Percentiles rank a stretch among this genome's conserved stretches.
phyloP scores from a whole-genome alignment of 2,888 invertebrate species.

The Serrognathus titanus region DNA sequence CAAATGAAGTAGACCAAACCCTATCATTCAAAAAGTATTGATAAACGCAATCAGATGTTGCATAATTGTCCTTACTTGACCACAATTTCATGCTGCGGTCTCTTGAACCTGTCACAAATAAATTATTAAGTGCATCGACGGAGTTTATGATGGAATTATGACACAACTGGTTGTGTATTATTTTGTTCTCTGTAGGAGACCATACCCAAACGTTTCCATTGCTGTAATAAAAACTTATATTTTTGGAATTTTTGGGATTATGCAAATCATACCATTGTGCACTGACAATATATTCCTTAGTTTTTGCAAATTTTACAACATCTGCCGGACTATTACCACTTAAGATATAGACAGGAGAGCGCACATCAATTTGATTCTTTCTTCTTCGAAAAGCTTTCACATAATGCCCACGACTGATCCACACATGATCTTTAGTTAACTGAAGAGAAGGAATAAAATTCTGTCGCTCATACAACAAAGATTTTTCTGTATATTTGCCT shows the following conservation, averaged over 20 bases:
- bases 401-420: conserved; percentile 52
- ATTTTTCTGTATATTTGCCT: conserved; percentile 52
- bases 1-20: conserved; percentile 50
- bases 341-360: conserved; percentile 22
- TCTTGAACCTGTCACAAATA: conserved; percentile 49
- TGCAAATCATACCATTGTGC: conserved; percentile 46
- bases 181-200: conserved; percentile 31
- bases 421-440: conserved; percentile 51
- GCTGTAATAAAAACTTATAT: conserved; percentile 32
- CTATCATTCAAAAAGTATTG: conserved; percentile 42
- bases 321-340: conserved; percentile 39
- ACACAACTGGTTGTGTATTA: conserved; percentile 16
- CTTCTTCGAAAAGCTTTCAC: conserved; percentile 42
- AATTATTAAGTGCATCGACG: conserved; percentile 45
- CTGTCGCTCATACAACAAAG: conserved; percentile 46
- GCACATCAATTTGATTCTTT: conserved; percentile 25
- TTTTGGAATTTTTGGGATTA: background rate
- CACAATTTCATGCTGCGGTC: conserved; percentile 48
- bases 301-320: conserved; percentile 50
- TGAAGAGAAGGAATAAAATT: conserved; percentile 56
- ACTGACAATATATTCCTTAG: conserved; percentile 43
- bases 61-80: conserved; percentile 15
- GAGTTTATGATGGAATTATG: conserved; percentile 48
- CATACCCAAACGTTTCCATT: conserved; percentile 48
- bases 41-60: conserved; percentile 19